Conservation (phyloP, 2,797 vertebrate genomes). For the Ambastaia sidthimunki region DNA sequence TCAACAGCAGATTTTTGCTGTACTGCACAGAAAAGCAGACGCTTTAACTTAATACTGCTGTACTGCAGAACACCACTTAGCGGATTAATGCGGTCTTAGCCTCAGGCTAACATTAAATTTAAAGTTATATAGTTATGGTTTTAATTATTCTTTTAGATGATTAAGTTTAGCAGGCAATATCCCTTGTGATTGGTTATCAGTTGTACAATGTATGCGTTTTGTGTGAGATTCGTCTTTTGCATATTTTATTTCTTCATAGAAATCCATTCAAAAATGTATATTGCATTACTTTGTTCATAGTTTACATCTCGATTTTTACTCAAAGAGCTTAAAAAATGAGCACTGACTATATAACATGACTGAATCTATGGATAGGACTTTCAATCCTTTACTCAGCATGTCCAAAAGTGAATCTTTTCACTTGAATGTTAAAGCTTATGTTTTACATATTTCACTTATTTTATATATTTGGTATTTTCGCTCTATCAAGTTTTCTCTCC, state of each 20-base stretch:
- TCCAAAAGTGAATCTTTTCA: neutral
- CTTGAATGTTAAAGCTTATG: constrained; percentile 7
- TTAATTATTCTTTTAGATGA: constrained; percentile 39
- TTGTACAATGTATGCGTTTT: constrained; percentile 2
- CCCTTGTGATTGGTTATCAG: constrained; percentile 10
- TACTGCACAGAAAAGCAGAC: neutral
- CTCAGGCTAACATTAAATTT: constrained; percentile 38
- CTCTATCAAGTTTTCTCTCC: neutral
- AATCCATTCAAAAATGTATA: constrained; percentile 7
- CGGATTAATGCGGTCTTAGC: constrained; percentile 39
- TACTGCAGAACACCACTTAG: constrained; percentile 23
- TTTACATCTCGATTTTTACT: neutral
- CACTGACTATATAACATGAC: neutral
- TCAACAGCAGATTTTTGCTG: constrained; percentile 14
- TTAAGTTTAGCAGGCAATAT: constrained; percentile 14
- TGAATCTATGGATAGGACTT: no score
- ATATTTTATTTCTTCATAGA: constrained; percentile 4
- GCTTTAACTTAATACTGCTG: constrained; percentile 15
- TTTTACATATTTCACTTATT: constrained; percentile 27
- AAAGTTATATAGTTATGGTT: constrained; percentile 28
- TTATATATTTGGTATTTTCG: neutral
- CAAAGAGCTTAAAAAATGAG: constrained; percentile 12
- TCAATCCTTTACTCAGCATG: neutral
- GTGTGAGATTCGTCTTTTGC: neutral
- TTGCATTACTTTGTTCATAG: neutral